Conservation (phyloP, 2,113 vertebrate species). For the Cairina moschata region DNA sequence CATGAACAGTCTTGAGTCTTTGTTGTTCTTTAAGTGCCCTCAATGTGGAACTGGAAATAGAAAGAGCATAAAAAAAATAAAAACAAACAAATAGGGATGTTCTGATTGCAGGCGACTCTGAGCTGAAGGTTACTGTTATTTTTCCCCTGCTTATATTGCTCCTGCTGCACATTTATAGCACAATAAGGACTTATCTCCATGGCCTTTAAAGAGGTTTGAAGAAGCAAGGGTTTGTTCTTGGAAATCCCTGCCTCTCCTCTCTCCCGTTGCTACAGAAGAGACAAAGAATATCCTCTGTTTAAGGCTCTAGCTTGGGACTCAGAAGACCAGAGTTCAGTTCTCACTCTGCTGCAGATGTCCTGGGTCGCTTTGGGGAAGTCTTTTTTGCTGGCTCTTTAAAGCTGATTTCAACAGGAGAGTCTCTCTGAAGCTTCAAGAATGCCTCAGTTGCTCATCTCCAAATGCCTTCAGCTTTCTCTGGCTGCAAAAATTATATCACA, state of each 20-base stretch:
- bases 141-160: background rate
- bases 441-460: background rate
- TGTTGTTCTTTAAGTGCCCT: constrained; percentile 9
- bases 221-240: background rate
- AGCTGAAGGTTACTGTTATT: background rate
- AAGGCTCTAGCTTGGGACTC: background rate
- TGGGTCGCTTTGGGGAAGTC: background rate
- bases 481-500: background rate
- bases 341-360: background rate
- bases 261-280: background rate
- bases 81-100: background rate
- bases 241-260: background rate
- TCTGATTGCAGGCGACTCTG: background rate
- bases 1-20: background rate
- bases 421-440: background rate
- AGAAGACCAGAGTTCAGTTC: background rate
- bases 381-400: background rate
- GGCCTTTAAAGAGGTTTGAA: background rate
- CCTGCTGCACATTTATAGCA: background rate
- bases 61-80: background rate
- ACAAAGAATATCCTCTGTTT: background rate
- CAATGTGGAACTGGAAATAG: background rate
- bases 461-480: background rate
- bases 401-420: background rate
- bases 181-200: background rate